phyloP scores from a whole-genome alignment of 2,113 vertebrate genomes.

The Danio rerio region DNA sequence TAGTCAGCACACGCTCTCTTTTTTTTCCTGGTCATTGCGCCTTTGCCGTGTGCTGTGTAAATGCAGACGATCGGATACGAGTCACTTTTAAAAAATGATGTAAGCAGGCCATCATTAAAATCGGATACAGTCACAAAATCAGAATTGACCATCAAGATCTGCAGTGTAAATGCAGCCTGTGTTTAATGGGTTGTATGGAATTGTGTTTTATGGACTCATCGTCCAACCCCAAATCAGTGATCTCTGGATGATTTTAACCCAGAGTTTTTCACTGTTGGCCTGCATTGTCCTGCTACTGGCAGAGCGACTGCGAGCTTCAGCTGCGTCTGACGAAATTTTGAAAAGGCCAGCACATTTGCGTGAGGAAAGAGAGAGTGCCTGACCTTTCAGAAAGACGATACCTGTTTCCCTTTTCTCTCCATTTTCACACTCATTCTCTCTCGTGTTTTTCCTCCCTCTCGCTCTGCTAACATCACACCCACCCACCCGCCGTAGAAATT shows the following conservation, averaged over 20 bases:
- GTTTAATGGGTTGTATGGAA: too few species aligned
- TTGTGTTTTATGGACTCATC: neutral
- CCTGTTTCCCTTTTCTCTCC: conserved; percentile 48
- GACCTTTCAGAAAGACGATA: conserved; percentile 64
- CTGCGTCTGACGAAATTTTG: conserved; percentile 36
- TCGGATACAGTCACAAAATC: too few species aligned
- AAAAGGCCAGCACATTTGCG: conserved; percentile 61
- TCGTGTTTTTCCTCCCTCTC: conserved; percentile 15
- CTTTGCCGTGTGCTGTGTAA: too few species aligned
- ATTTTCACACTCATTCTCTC: conserved; percentile 8
- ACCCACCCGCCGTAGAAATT: conserved; percentile 42
- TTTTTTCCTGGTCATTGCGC: too few species aligned
- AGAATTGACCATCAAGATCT: too few species aligned
- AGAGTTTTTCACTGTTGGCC: conserved; percentile 26
- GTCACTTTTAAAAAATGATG: too few species aligned
- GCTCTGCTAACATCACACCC: conserved; percentile 26
- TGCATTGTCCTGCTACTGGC: conserved; percentile 1
- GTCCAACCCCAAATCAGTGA: neutral
- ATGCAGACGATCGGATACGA: too few species aligned
- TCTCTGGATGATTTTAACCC: conserved; percentile 23
- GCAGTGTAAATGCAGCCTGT: too few species aligned
- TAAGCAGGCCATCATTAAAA: too few species aligned
- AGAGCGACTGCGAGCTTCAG: conserved; percentile 37
- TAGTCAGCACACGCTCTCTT: too few species aligned
- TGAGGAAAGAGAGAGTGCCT: conserved; percentile 44